Evolutionary conservation across 2,113 vertebrate genomes (phyloP), one percentile per base, ranked within the genome.

Genomic region (Echinops telfairi): DNA sequence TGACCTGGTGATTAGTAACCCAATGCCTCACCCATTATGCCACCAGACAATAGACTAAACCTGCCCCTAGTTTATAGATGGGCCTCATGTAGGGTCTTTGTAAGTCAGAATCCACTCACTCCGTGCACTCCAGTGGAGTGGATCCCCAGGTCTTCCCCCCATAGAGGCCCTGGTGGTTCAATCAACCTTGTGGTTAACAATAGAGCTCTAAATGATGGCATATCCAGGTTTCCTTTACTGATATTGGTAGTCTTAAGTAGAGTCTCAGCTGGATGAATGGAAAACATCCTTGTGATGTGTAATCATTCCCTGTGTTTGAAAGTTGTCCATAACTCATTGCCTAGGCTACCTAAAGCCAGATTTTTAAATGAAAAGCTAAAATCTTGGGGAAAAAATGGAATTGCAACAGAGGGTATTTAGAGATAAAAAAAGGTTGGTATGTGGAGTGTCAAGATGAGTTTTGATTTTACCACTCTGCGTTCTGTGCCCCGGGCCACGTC

Each of bases 281-380:
- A 77, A 83, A 38, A 64, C 0, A 60, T 60, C 68, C 3, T 86
- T 84, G 31, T 23, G 47, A 89, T 4, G 11, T 1, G 10, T 31
- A 68, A 9, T 70, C 80, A 86, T 40, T 89, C 31, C 38, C 3
- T 40, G n/a, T 29, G 2, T 47, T 92, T 75, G 36, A 90, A 82
- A 82, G 36, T 38, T 70, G 38, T 22, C 15, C 16, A 14, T 43
- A 36, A 29, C 29, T n/a, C 15, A 2, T 83, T 58, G 47, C 1
- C 22, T 87, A 27, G n/a, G 14, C 4, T 77, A 84, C 33, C 33
- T 27, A 81, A 71, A 6, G 22, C 2, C 71, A 76, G 60, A 19
- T 53, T 53, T 53, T 53, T 53, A 96, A 89, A 64, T 62, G 75
- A 86, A 91, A 89, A n/a, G 2, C 16, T 57, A 22, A 93, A 73